Evolutionary conservation across 2,888 invertebrate species (phyloP).

Genomic region (Archaeoteleia sp.): DNA sequence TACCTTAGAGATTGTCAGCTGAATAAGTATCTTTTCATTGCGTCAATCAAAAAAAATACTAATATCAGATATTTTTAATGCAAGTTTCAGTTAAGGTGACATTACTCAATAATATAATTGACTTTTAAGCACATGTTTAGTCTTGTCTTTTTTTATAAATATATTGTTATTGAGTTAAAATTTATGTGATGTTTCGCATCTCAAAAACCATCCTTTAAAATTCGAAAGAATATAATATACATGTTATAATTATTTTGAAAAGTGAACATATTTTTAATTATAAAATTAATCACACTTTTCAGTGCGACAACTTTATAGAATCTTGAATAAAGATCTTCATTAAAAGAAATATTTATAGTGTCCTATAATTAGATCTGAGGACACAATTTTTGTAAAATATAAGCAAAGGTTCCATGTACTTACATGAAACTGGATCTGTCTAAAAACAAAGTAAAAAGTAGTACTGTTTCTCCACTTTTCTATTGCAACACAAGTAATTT

Average conservation of each 20-base stretch:
- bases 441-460: conserved; percentile 13
- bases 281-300: conserved; percentile 11
- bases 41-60: conserved; percentile 2
- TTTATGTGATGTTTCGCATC: conserved; percentile 16
- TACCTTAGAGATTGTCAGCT: no score
- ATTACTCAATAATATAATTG: conserved; percentile 35
- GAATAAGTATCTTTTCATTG: conserved; percentile 8
- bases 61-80: no score
- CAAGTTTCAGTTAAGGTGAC: conserved; percentile 11
- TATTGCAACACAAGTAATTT: conserved; percentile 12
- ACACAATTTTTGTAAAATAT: no score
- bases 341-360: no score
- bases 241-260: neutral
- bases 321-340: no score
- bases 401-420: no score
- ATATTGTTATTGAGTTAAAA: conserved; percentile 47
- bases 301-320: conserved; percentile 5
- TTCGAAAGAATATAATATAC: neutral
- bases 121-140: conserved; percentile 33
- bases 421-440: conserved; percentile 11
- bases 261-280: neutral
- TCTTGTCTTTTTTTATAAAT: conserved; percentile 41
- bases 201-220: conserved; percentile 15
- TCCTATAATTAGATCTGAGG: no score
- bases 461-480: conserved; percentile 18